Base-by-base conservation (phyloP, 2,888 invertebrate species). In the Heliconius ethilla region DNA sequence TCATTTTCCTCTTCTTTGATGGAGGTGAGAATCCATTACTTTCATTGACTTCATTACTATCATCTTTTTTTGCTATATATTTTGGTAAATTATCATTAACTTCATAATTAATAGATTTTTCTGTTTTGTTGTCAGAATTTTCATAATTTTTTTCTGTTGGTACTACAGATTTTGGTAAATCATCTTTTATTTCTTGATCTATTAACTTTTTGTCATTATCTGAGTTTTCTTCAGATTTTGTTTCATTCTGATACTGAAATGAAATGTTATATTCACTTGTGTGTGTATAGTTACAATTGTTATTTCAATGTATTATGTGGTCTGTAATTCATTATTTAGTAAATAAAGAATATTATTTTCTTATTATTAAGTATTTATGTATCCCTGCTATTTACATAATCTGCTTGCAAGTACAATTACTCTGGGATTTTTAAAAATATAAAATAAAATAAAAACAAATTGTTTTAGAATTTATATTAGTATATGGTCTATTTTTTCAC, bases 1-100 rank as follows among this genome's bases (percentile, higher is more conserved):
- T 93, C 0, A 86, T 81, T 80, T 96, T 95, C 10, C 88, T 84
- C 80, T 91, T 92, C 85, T 96, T 96, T 45, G 83, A 78, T 4
- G 87, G 83, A 0, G 89, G 89, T 1, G 85, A 78, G 13, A 27
- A 27, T 13, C 25, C 70, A 51, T 51, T 27, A 37, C 63, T 76
- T 15, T 63, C 59, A n/a, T 81, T 78, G 66, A 11, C n/a, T 1
- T 62, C 66, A 27, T n/a, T 45, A 45, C 7, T 69, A 25, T 45
- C 70, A 25, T 70, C 79, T 77, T 81, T 81, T 70, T 81, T 75
- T 63, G 83, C 80, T 74, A 62, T 76, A 7, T 81, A 59, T 59
- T 78, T 75, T 77, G 75, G 65, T 40, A 75, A 82, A n/a, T 79
- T 76, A 7, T 77, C 72, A 15, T 27, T 63, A 15, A 15, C 63